A percentile compares a stretch with the other conserved stretches of the same genome.
Evolutionary conservation across 2,888 invertebrate species (phyloP).

Genomic region (Scelioninae gen. 1): DNA sequence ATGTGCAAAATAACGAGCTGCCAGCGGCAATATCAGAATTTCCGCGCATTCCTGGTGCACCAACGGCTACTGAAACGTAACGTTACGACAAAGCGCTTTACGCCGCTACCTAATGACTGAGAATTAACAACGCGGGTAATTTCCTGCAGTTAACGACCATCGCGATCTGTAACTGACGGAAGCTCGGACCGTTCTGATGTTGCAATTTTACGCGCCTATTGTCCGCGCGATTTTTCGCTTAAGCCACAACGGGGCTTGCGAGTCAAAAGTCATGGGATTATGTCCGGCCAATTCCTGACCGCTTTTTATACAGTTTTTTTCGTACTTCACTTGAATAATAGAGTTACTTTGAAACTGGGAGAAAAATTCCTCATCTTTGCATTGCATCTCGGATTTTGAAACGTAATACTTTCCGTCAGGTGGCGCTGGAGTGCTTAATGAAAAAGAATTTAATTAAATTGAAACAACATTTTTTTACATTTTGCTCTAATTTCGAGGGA

Average conservation of each 20-base stretch:
- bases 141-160: slow-evolving; percentile 71
- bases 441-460: no score
- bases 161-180: slow-evolving; percentile 68
- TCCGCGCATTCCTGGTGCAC: slow-evolving; percentile 41
- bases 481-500: no score
- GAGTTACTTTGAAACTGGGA: no score
- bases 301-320: neutral
- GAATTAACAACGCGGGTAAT: slow-evolving; percentile 75
- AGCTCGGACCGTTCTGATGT: slow-evolving; percentile 47
- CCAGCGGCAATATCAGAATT: slow-evolving; percentile 62
- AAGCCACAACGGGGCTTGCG: slow-evolving; percentile 5
- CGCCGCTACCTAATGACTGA: slow-evolving; percentile 74
- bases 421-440: no score
- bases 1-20: slow-evolving; percentile 57
- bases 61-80: slow-evolving; percentile 61
- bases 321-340: neutral
- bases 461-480: no score
- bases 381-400: no score
- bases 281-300: slow-evolving; percentile 9
- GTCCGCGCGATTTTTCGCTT: slow-evolving; percentile 44
- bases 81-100: slow-evolving; percentile 69
- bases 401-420: no score
- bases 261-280: slow-evolving; percentile 32
- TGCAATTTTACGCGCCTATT: slow-evolving; percentile 54
- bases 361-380: no score